Conservation (phyloP, 2,113 vertebrate species). For the Circaetus cinerascens region DNA sequence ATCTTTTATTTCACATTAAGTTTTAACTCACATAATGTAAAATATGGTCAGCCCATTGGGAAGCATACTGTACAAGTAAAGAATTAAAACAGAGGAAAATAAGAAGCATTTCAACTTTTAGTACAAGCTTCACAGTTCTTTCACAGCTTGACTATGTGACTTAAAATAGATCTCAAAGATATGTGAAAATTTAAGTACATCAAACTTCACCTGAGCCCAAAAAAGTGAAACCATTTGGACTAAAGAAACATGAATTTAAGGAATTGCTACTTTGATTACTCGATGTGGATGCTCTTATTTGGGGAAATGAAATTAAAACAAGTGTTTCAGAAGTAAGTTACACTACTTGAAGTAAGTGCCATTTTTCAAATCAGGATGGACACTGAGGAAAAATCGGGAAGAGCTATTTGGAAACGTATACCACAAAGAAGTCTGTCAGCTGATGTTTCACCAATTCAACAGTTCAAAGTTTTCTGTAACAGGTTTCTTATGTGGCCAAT, state of each 20-base stretch:
- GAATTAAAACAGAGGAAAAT: background rate
- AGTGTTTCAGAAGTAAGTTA: background rate
- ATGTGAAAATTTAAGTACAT: background rate
- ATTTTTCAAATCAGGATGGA: background rate
- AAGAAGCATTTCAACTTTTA: background rate
- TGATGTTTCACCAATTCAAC: background rate
- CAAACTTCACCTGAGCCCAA: background rate
- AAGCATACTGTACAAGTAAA: background rate
- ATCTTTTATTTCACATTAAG: background rate
- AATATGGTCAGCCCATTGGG: accelerated
- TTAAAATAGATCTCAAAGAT: background rate
- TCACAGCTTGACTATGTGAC: background rate
- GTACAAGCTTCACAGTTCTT: background rate
- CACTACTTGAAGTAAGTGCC: background rate
- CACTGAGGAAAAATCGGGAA: background rate
- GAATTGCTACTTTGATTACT: background rate
- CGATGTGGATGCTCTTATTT: background rate
- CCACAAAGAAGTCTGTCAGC: background rate
- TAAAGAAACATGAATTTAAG: background rate
- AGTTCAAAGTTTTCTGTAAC: background rate
- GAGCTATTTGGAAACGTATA: background rate
- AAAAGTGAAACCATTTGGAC: background rate
- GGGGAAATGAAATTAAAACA: background rate
- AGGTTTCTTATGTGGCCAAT: background rate
- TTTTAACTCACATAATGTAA: background rate